Evolutionary conservation across 1,140 invertebrate species (phyloP).

Genomic region (Leptinotarsa undecemlineata): DNA sequence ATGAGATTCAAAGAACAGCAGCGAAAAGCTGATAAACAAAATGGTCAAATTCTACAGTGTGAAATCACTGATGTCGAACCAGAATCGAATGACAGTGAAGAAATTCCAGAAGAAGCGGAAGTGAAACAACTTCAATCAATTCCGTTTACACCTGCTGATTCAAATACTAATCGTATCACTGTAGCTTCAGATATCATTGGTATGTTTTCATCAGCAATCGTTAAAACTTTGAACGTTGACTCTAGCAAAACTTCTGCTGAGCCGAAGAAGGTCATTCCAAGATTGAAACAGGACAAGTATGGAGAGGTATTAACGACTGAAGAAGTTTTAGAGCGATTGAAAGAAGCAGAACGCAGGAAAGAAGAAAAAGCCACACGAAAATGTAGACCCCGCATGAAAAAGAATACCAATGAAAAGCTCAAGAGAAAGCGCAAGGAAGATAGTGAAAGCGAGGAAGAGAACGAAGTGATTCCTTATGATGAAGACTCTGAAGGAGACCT

Average conservation of each 20-base stretch:
- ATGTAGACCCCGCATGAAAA: constrained; percentile 4
- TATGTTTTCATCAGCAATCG: constrained; percentile 11
- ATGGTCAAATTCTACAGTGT: not conserved
- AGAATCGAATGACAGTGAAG: not conserved
- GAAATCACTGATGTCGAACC: constrained; percentile 10
- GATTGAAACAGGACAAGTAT: constrained; percentile 11
- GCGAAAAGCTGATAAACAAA: not conserved
- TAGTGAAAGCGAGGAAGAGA: not conserved
- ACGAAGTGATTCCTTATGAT: not conserved
- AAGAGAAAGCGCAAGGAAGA: constrained; percentile 3
- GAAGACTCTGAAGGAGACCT: not conserved
- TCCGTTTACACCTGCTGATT: not conserved
- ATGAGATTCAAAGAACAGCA: constrained; percentile 4
- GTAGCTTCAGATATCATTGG: constrained; percentile 10
- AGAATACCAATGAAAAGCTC: not conserved
- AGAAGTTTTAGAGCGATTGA: constrained; percentile 9
- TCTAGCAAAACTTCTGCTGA: constrained; percentile 3
- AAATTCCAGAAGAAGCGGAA: not conserved
- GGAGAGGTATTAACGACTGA: constrained; percentile 8
- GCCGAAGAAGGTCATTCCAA: constrained; percentile 9
- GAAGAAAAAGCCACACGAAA: constrained; percentile 11
- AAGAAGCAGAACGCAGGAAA: constrained; percentile 13
- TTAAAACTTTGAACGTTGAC: constrained; percentile 8
- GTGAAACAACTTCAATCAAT: not conserved
- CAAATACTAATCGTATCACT: constrained; percentile 10